Evolutionary conservation across 2,113 vertebrate species (phyloP), one percentile per base, ranked within the genome.

Genomic region (Gallinago media): DNA sequence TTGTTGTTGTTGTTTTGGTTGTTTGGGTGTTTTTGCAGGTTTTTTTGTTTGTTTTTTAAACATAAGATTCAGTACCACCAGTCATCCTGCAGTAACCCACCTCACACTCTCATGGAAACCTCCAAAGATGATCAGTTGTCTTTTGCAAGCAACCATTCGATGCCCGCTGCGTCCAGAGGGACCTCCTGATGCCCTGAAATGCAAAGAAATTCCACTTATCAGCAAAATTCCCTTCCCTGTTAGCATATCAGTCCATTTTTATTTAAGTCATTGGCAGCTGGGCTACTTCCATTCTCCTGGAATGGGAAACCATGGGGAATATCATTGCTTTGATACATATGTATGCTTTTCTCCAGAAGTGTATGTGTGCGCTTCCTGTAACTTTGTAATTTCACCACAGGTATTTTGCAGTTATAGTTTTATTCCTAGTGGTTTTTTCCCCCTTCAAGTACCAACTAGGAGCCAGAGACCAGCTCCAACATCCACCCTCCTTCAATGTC

Each of bases 101-200:
- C 99, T 99, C 11, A 98, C 63, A 9, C 98, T 99, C 96, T 99
- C 99, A 26, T 99, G 99, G 96, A 99, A 99, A 21, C 99, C 99
- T 88, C 99, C 99, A 14, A 99, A 99, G 88, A 99, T 67, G 11
- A 99, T 93, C 79, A 99, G 97, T 55, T 99, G 99, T 80, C 97
- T 98, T 97, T 99, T 99, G 93, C 98, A 98, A 50, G 98, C 98
- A 11, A 99, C 99, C 99, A 99, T 99, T 32, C 99, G 98, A 94
- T 99, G 99, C 8, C 99, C 99, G 29, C 99, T 99, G 77, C 99
- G 98, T 11, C 99, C 99, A 3, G 99, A 99, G 25, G 99, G 99
- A 32, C 98, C 99, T 2, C 99, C 99, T 8, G 99, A 46, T 3
- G 98, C 98, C 89, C 99, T 99, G 94, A 61, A 97, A 88, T 4